Percentiles rank a stretch among this genome's conserved stretches.
phyloP scores from a whole-genome alignment of 2,113 vertebrate species.

The Phyllostomus discolor region DNA sequence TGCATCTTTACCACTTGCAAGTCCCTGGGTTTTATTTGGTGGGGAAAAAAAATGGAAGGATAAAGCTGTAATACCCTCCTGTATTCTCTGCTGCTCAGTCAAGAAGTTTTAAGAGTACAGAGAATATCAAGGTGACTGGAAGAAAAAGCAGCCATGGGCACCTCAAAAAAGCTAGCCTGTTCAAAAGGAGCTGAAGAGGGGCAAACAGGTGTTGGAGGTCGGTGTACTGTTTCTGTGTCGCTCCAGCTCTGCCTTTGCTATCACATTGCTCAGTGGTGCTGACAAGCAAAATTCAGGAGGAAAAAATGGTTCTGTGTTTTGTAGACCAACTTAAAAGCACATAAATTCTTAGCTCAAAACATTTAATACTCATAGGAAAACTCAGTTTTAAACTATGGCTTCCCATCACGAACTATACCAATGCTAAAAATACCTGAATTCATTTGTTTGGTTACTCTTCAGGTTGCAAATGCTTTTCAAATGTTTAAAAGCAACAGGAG shows the following conservation, averaged over 20 bases:
- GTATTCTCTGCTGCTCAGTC: background rate
- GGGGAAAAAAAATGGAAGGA: background rate
- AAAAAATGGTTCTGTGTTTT: background rate
- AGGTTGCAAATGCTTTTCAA: background rate
- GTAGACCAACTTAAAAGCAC: background rate
- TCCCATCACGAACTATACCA: background rate
- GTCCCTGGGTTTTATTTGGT: background rate
- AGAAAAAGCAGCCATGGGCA: background rate
- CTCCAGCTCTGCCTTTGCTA: background rate
- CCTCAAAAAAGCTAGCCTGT: background rate
- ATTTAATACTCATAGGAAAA: background rate
- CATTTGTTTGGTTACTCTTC: background rate
- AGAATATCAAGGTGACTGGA: background rate
- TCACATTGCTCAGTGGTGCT: background rate
- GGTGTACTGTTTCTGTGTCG: background rate
- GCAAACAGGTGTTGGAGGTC: background rate
- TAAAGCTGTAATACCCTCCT: background rate
- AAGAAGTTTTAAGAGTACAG: background rate
- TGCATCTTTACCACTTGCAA: background rate
- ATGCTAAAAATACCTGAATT: background rate
- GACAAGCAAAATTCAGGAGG: background rate
- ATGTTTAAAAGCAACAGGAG: background rate
- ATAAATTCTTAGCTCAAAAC: background rate
- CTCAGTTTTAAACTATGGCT: background rate
- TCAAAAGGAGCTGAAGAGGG: background rate